Evolutionary conservation across 2,888 invertebrate species (phyloP).

Genomic region (Hymenopus coronatus): DNA sequence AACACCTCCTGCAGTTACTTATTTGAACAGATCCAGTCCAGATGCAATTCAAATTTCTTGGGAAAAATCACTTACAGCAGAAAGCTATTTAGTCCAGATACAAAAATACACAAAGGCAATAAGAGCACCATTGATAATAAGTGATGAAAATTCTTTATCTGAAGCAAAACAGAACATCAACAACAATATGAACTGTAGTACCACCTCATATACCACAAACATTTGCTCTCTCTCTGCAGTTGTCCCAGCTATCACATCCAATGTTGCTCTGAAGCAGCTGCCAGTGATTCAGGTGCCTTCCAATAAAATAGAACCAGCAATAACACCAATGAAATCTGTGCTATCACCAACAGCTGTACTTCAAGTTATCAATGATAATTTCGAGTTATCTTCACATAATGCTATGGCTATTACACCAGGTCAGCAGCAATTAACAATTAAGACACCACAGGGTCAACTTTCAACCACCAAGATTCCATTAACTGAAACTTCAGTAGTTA

Average conservation of each 20-base stretch:
- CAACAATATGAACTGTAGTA: background rate
- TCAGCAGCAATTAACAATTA: background rate
- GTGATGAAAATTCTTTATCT: background rate
- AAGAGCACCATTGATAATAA: background rate
- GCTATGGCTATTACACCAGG: background rate
- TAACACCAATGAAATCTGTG: background rate
- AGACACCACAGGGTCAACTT: background rate
- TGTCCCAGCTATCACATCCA: background rate
- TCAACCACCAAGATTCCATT: background rate
- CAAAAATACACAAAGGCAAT: background rate
- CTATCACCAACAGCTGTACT: background rate
- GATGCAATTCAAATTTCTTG: background rate
- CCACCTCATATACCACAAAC: background rate
- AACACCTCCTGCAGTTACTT: conserved; percentile 59
- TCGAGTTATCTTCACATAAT: background rate
- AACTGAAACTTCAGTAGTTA: background rate
- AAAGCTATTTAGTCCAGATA: background rate
- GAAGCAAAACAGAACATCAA: background rate
- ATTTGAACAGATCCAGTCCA: background rate
- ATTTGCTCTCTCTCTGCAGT: background rate
- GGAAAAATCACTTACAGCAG: background rate
- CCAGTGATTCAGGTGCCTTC: background rate
- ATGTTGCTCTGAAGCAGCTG: background rate
- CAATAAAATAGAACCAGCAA: background rate
- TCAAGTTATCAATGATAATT: background rate